Conservation (phyloP, 1,140 invertebrate genomes). For the Callitettix versicolor region DNA sequence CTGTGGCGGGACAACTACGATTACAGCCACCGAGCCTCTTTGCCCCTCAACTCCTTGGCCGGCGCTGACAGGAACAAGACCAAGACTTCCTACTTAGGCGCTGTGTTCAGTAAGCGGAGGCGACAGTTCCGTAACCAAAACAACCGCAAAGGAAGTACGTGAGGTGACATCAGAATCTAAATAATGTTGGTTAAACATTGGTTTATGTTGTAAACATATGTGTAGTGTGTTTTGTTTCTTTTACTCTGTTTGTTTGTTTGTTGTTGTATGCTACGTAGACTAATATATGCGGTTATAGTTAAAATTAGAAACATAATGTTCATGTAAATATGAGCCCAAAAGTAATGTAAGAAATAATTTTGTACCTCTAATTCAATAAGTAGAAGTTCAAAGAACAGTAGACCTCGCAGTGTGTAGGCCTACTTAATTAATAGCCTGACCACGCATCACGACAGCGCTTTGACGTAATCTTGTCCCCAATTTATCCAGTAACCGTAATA, state of each 20-base stretch:
- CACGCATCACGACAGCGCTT: too few relatives aligned
- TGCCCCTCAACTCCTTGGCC: neutral
- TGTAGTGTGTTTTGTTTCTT: neutral
- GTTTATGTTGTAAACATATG: neutral
- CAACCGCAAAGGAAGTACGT: slow-evolving; percentile 3
- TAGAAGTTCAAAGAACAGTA: too few relatives aligned
- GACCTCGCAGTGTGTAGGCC: too few relatives aligned
- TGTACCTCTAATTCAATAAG: too few relatives aligned
- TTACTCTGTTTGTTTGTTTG: neutral
- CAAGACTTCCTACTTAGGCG: neutral
- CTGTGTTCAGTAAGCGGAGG: neutral
- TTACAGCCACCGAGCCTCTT: neutral
- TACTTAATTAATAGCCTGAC: too few relatives aligned
- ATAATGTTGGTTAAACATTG: neutral
- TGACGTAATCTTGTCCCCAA: too few relatives aligned
- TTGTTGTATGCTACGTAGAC: neutral
- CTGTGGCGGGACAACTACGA: neutral
- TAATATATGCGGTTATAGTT: neutral
- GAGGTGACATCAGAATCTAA: neutral
- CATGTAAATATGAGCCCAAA: neutral
- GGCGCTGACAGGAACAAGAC: too few relatives aligned
- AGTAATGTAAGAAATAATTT: neutral
- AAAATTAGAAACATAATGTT: neutral
- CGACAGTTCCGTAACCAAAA: neutral
- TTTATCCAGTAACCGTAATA: too few relatives aligned